Percentiles rank a stretch among this genome's conserved stretches.
Evolutionary conservation across 2,797 vertebrate species (phyloP).

Genomic region (Siniperca obscura): DNA sequence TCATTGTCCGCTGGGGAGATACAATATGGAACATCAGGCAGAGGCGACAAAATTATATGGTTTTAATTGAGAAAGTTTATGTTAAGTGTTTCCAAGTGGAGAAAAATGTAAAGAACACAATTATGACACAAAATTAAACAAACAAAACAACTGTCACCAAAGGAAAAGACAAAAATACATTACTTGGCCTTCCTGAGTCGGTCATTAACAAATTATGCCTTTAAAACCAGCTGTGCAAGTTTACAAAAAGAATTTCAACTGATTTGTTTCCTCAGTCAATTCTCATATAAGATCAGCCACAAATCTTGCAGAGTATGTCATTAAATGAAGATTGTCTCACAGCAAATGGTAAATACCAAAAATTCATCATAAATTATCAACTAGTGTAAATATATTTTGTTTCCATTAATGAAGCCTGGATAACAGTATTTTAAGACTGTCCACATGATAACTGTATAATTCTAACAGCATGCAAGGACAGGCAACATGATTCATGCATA

Average conservation of each 20-base stretch:
- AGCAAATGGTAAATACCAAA: conserved; percentile 14
- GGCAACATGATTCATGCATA: conserved; percentile 20
- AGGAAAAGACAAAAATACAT: conserved; percentile 23
- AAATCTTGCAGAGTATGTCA: neutral
- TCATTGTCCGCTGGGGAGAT: conserved; percentile 93
- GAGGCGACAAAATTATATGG: neutral
- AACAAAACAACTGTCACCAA: conserved; percentile 31
- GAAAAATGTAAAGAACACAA: conserved; percentile 45
- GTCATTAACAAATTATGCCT: conserved; percentile 7
- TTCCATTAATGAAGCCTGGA: conserved; percentile 16
- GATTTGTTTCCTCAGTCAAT: conserved; percentile 14
- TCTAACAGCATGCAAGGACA: conserved; percentile 15
- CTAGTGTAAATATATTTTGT: conserved; percentile 6
- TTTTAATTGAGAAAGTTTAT: conserved; percentile 1
- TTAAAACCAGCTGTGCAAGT: conserved; percentile 16
- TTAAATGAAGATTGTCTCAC: conserved; percentile 9
- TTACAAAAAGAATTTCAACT: conserved; percentile 3
- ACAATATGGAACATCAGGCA: conserved; percentile 37
- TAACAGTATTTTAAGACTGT: conserved; percentile 5
- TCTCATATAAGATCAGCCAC: conserved; percentile 9
- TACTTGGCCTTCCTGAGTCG: neutral
- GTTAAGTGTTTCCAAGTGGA: conserved; percentile 7
- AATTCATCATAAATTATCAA: neutral
- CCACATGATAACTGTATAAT: neutral
- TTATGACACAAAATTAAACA: conserved; percentile 32